Evolutionary conservation across 2,888 invertebrate genomes (phyloP), one percentile per base, ranked within the genome.

Genomic region (Noctua pronuba): DNA sequence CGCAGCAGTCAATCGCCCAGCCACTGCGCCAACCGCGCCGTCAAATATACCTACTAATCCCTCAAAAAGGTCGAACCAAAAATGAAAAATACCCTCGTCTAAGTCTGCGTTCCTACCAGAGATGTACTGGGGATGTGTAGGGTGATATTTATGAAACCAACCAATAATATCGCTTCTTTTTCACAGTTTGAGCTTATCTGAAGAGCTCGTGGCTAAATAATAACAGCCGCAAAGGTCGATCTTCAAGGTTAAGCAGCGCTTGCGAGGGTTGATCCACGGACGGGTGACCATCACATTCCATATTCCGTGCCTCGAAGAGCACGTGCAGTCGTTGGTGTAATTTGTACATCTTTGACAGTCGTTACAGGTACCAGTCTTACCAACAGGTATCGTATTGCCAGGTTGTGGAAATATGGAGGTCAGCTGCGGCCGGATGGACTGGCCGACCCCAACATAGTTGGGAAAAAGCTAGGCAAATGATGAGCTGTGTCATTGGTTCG

Each of bases 11-110:
- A n/a, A n/a, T n/a, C n/a, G n/a, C n/a, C n/a, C n/a, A n/a, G n/a
- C n/a, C n/a, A n/a, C n/a, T n/a, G n/a, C n/a, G n/a, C n/a, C n/a
- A n/a, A n/a, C n/a, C n/a, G n/a, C n/a, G n/a, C n/a, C n/a, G n/a
- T n/a, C n/a, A n/a, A n/a, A n/a, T n/a, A n/a, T 60, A 46, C 31
- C 11, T 49, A 64, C 3, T 13, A 4, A 52, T 52, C 64, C 46
- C 5, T 67, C 44, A 72, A 66, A 80, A 74, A 68, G 73, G 76
- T 81, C 76, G 10, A 52, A 84, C 73, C 35, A 80, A 80, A 66
- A 65, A 84, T 80, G 55, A 28, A 24, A 16, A 83, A 52, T 16
- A n/a, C 41, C 66, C 24, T 65, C 62, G n/a, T 72, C 28, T 69
- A 38, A 64, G n/a, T n/a, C 38, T 38, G 24, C 24, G 64, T 38